phyloP scores from a whole-genome alignment of 2,113 vertebrate species.

The Rhynchomys soricoides region DNA sequence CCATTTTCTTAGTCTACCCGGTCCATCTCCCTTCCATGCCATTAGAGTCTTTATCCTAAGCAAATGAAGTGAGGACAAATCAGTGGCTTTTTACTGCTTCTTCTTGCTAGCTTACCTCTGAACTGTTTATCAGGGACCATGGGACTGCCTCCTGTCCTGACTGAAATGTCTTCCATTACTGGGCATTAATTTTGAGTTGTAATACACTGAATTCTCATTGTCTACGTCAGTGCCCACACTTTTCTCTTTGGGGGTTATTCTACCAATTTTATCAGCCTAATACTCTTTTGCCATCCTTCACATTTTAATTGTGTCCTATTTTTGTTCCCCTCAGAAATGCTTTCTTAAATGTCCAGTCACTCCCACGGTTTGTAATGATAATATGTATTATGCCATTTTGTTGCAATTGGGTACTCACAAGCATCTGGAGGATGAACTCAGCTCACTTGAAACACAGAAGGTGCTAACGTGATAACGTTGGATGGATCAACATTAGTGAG shows the following conservation, averaged over 20 bases:
- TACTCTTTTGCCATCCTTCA: constrained; percentile 34
- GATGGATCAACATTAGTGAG: neutral
- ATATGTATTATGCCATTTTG: neutral
- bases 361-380: neutral
- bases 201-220: neutral
- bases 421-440: constrained; percentile 17
- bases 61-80: neutral
- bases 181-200: neutral
- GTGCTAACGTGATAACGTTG: neutral
- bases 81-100: neutral
- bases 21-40: neutral
- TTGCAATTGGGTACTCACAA: neutral
- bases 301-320: neutral
- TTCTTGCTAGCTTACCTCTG: neutral
- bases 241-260: neutral
- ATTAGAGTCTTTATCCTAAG: neutral
- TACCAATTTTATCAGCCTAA: neutral
- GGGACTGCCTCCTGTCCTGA: neutral
- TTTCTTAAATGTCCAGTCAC: neutral
- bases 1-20: neutral
- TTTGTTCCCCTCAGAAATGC: constrained; percentile 23
- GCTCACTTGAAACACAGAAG: neutral
- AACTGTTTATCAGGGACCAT: neutral
- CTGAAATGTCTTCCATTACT: neutral
- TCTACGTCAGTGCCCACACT: neutral